These are phyloP conservation scores for Heterodera schachtii DNA, from an alignment of 1,140 invertebrate genomes.

Conservation along the genomic window DNA sequence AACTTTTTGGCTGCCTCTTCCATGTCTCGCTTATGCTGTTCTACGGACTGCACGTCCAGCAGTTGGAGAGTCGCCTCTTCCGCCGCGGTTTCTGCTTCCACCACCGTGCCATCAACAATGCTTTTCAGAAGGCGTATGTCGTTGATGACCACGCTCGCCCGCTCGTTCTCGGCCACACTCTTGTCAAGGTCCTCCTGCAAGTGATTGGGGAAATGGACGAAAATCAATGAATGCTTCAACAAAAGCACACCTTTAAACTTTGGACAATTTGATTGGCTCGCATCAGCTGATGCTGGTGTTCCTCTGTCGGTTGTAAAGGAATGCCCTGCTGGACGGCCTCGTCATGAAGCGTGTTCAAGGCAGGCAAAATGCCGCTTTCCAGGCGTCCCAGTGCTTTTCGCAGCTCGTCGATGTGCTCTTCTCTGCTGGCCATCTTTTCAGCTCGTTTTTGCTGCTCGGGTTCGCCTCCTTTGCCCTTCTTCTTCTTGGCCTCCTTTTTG, in stretches of 20 bases:
- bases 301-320: conserved; percentile 2
- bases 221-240: background rate
- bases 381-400: conserved; percentile 8
- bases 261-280: conserved; percentile 6
- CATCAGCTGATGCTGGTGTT: background rate
- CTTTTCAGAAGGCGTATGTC: background rate
- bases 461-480: conserved; percentile 2
- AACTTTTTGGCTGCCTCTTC: conserved; percentile 18
- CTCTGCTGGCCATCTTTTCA: background rate
- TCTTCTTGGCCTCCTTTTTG: conserved; percentile 13
- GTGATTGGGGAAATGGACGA: background rate
- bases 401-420: conserved; percentile 15
- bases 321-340: conserved; percentile 1
- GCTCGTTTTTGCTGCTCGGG: background rate
- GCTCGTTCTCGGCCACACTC: conserved; percentile 13
- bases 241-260: background rate
- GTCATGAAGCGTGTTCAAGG: background rate
- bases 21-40: background rate
- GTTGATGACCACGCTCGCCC: conserved; percentile 13
- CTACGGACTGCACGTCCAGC: no score
- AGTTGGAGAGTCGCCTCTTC: conserved; percentile 2
- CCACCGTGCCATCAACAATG: background rate
- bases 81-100: background rate
- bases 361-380: background rate
- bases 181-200: conserved; percentile 1